Evolutionary conservation across 2,888 invertebrate species (phyloP).

Genomic region (Steinernema hermaphroditum): DNA sequence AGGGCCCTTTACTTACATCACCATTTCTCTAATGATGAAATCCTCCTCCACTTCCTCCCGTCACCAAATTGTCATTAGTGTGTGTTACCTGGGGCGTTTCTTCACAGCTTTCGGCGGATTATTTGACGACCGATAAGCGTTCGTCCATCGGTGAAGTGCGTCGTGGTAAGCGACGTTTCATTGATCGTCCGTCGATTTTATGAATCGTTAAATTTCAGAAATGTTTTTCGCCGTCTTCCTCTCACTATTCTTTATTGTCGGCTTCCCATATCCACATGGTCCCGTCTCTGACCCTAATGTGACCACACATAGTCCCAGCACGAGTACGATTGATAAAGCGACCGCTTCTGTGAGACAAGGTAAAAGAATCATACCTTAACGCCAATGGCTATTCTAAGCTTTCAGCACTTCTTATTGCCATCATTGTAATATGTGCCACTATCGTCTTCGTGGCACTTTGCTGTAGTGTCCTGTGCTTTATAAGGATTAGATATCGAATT

Average conservation of each 20-base stretch:
- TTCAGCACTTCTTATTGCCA: slow-evolving; percentile 33
- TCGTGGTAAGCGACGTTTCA: not conserved
- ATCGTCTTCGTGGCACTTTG: slow-evolving; percentile 35
- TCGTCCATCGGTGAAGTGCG: not conserved
- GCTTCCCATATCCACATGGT: not conserved
- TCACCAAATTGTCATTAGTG: slow-evolving; percentile 13
- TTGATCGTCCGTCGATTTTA: not conserved
- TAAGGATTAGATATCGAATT: slow-evolving; percentile 33
- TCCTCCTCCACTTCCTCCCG: not conserved
- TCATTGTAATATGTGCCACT: slow-evolving; percentile 32
- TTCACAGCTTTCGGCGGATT: slow-evolving; percentile 21
- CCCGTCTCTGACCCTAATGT: not conserved
- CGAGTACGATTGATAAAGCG: not conserved
- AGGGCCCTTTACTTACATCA: too few relatives aligned
- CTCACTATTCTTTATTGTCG: too few relatives aligned
- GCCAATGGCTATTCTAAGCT: too few relatives aligned
- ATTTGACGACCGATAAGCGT: not conserved
- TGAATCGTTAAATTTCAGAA: not conserved
- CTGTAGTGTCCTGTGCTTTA: slow-evolving; percentile 32
- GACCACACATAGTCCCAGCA: not conserved
- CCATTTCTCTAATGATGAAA: too few relatives aligned
- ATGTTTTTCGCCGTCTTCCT: not conserved
- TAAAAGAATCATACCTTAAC: not conserved
- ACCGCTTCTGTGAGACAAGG: slow-evolving; percentile 18
- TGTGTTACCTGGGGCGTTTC: slow-evolving; percentile 22